phyloP scores from a whole-genome alignment of 2,797 vertebrate species.

The Liparis tanakae region DNA sequence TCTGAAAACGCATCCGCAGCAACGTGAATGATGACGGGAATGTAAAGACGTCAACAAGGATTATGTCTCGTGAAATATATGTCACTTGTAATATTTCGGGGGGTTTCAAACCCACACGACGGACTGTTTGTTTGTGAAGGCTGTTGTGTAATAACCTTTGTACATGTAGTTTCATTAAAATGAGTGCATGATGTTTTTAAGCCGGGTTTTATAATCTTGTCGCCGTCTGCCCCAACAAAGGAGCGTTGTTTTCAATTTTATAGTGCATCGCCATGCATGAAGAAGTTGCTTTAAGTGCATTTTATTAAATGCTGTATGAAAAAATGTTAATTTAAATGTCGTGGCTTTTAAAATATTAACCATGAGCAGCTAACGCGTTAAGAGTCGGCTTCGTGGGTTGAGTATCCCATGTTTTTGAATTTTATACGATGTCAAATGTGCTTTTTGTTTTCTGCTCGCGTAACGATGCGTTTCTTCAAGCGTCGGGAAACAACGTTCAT shows the following conservation, averaged over 20 bases:
- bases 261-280: conserved; percentile 94
- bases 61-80: conserved; percentile 72
- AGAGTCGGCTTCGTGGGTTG: conserved; percentile 62
- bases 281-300: conserved; percentile 88
- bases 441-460: conserved; percentile 47
- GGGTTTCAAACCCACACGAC: conserved; percentile 80
- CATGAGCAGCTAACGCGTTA: conserved; percentile 85
- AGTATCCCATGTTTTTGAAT: conserved; percentile 36
- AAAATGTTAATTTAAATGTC: conserved; percentile 87
- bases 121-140: conserved; percentile 74
- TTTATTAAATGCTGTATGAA: conserved; percentile 92
- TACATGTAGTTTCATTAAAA: conserved; percentile 89
- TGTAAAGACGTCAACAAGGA: conserved; percentile 56
- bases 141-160: conserved; percentile 83
- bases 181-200: conserved; percentile 91
- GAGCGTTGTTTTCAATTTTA: conserved; percentile 92
- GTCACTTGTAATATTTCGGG: conserved; percentile 75
- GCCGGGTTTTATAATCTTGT: conserved; percentile 88
- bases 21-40: conserved; percentile 56
- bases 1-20: conserved; percentile 52
- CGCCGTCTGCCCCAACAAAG: conserved; percentile 81
- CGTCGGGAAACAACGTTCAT: conserved; percentile 45
- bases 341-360: conserved; percentile 88
- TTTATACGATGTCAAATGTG: conserved; percentile 65
- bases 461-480: conserved; percentile 50